phyloP scores from a whole-genome alignment of 2,113 vertebrate species.

The Thamnophis sirtalis region DNA sequence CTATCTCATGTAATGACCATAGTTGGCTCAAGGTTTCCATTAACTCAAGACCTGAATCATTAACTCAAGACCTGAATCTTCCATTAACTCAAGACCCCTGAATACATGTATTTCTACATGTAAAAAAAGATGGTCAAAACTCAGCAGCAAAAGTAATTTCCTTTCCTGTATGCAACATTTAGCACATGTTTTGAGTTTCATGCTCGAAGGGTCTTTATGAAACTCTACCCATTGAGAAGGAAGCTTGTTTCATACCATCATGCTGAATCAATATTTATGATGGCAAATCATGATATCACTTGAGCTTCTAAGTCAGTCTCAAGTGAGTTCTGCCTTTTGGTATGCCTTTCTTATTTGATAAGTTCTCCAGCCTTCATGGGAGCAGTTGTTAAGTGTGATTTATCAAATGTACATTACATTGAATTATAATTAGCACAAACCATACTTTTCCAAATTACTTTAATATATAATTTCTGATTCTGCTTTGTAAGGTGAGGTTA shows the following conservation, averaged over 20 bases:
- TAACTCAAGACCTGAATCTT: neutral
- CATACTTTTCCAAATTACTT: neutral
- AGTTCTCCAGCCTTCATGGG: neutral
- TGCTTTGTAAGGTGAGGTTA: neutral
- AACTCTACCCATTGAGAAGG: neutral
- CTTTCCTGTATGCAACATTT: neutral
- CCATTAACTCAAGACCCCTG: neutral
- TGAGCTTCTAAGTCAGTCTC: neutral
- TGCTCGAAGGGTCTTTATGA: neutral
- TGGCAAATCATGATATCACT: neutral
- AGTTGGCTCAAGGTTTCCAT: neutral
- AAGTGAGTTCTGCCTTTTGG: neutral
- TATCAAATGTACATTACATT: neutral
- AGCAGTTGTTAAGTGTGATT: neutral
- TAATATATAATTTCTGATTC: neutral
- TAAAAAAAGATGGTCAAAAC: neutral
- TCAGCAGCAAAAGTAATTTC: neutral
- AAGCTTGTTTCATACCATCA: neutral
- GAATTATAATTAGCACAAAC: neutral
- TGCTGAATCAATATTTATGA: neutral
- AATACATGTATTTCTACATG: too few species aligned
- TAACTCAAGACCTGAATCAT: neutral
- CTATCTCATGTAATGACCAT: neutral
- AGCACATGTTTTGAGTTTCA: neutral
- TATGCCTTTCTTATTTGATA: neutral